These are phyloP conservation scores for Naja naja DNA, from an alignment of 2,113 vertebrate species.

Conservation along the genomic window DNA sequence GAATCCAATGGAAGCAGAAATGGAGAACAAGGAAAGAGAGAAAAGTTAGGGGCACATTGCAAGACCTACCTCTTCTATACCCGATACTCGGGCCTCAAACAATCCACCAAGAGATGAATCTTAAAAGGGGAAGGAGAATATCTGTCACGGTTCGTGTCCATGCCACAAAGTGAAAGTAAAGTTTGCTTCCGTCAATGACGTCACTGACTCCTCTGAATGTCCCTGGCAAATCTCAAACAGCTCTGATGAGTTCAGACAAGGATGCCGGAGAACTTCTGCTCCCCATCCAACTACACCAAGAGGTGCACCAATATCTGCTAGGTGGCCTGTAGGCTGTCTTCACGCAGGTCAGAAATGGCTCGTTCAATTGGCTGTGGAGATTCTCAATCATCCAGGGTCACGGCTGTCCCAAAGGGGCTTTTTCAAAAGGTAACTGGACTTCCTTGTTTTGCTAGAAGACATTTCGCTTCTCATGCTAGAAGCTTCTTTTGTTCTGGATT, in stretches of 20 bases:
- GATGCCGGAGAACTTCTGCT: neutral
- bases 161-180: neutral
- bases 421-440: neutral
- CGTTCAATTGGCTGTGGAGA: too few species aligned
- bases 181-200: neutral
- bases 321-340: neutral
- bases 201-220: neutral
- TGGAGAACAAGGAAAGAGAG: slow-evolving; percentile 57
- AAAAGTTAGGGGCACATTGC: slow-evolving; percentile 38
- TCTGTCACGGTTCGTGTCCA: neutral
- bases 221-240: neutral
- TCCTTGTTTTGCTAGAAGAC: neutral
- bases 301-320: neutral
- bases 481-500: neutral
- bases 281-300: neutral
- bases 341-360: neutral
- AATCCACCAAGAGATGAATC: slow-evolving; percentile 12
- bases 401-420: too few species aligned
- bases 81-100: neutral
- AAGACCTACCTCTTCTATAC: too few species aligned
- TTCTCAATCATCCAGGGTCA: neutral
- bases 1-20: slow-evolving; percentile 68
- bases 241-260: neutral
- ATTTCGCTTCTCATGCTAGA: neutral
- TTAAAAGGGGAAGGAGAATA: neutral